Evolutionary conservation across 2,888 invertebrate species (phyloP).

Genomic region (Oasisia sp.): DNA sequence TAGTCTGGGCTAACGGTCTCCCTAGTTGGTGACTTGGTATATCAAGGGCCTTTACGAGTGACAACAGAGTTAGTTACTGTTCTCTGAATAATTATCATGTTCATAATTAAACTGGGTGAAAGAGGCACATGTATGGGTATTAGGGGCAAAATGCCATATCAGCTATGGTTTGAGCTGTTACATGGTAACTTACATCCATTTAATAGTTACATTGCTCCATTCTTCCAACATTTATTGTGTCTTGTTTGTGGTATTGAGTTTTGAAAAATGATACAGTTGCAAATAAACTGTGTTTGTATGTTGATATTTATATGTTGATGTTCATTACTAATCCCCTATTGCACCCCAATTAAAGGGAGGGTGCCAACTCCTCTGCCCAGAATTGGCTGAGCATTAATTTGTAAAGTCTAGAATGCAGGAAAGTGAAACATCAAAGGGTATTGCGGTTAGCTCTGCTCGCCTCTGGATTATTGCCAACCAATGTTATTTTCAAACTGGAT

Average conservation of each 20-base stretch:
- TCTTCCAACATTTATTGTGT: not conserved
- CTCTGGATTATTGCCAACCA: too few species aligned
- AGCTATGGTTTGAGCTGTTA: not conserved
- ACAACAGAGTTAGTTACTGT: not conserved
- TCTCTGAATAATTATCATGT: not conserved
- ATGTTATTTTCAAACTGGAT: too few species aligned
- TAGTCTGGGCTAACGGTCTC: not conserved
- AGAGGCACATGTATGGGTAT: not conserved
- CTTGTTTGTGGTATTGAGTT: not conserved
- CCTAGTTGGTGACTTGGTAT: not conserved
- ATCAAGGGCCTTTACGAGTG: not conserved
- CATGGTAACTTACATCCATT: not conserved
- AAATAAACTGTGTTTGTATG: not conserved
- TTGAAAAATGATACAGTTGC: not conserved
- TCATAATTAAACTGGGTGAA: not conserved
- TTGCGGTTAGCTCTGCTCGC: too few species aligned
- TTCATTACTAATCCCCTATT: not conserved
- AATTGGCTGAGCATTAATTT: too few species aligned
- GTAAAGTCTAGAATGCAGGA: too few species aligned
- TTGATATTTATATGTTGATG: not conserved
- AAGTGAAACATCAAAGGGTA: too few species aligned
- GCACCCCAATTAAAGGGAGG: not conserved
- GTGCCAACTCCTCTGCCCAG: too few species aligned
- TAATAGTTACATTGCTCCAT: too few species aligned
- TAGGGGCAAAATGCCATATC: not conserved